These are phyloP conservation scores for Oreochromis aureus DNA, from an alignment of 2,113 vertebrate genomes.

Conservation along the genomic window DNA sequence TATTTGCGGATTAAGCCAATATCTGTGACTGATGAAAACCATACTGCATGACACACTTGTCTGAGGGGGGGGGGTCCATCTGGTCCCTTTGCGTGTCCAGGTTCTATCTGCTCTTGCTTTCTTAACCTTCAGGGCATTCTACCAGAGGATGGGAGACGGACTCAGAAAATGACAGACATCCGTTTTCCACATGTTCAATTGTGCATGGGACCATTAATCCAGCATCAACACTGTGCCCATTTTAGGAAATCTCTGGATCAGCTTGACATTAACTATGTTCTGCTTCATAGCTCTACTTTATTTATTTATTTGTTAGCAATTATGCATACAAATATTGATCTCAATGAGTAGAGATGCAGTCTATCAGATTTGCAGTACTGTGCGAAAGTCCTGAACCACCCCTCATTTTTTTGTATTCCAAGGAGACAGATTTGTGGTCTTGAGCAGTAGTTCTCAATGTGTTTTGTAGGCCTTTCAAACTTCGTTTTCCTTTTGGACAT, in stretches of 20 bases:
- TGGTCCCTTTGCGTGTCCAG: not conserved
- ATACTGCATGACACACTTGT: not conserved
- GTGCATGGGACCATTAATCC: not conserved
- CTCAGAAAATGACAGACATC: slow-evolving; percentile 25
- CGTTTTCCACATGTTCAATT: slow-evolving; percentile 17
- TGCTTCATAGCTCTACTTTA: not conserved
- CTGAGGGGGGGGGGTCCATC: not conserved
- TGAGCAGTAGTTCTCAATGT: not conserved
- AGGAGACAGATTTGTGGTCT: not conserved
- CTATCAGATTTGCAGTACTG: not conserved
- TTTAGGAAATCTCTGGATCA: not conserved
- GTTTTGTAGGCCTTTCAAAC: not conserved
- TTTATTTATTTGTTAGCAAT: not conserved
- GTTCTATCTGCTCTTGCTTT: not conserved
- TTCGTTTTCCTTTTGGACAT: not conserved
- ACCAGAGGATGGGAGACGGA: not conserved
- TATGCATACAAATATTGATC: not conserved
- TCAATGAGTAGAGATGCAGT: not conserved
- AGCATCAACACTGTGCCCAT: not conserved
- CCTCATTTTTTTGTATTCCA: not conserved
- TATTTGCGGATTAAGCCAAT: not conserved
- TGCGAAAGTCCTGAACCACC: not conserved
- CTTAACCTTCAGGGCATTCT: not conserved
- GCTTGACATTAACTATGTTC: not conserved
- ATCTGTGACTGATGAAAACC: not conserved